Evolutionary conservation across 2,113 vertebrate genomes (phyloP).

Genomic region (Euleptes europaea): DNA sequence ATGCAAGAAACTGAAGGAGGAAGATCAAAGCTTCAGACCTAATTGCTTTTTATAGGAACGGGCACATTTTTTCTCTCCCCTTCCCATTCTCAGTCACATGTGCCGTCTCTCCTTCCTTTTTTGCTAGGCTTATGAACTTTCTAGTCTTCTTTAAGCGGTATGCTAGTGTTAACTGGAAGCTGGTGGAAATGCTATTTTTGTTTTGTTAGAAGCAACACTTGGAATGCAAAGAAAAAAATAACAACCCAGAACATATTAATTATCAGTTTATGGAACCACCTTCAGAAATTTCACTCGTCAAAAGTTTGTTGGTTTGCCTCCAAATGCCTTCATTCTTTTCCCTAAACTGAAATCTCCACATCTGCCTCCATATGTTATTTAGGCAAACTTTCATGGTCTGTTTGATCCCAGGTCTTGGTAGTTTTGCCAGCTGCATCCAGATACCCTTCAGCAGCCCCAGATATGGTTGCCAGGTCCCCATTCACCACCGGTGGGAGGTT

Average conservation of each 20-base stretch:
- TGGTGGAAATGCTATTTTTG: not conserved
- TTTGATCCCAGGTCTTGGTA: not conserved
- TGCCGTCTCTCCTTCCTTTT: not conserved
- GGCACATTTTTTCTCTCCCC: not conserved
- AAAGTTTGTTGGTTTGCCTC: not conserved
- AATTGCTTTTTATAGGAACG: conserved; percentile 26
- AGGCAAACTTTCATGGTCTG: not conserved
- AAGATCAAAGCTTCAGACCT: conserved; percentile 14
- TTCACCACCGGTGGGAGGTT: too few species aligned
- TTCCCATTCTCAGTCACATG: not conserved
- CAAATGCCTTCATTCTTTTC: not conserved
- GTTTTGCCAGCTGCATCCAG: not conserved
- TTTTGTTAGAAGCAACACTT: conserved; percentile 33
- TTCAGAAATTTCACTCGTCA: not conserved
- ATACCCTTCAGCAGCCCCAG: not conserved
- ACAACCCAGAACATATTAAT: not conserved
- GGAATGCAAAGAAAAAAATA: not conserved
- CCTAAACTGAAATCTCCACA: not conserved
- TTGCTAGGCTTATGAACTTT: not conserved
- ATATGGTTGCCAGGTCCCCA: too few species aligned
- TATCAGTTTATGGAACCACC: not conserved
- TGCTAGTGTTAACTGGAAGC: not conserved
- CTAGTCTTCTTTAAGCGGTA: not conserved
- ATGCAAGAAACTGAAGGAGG: conserved; percentile 37
- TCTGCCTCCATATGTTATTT: not conserved